A percentile compares a stretch with the other conserved stretches of the same genome.
Conservation (phyloP, 2,113 vertebrate genomes). For the Centropristis striata region DNA sequence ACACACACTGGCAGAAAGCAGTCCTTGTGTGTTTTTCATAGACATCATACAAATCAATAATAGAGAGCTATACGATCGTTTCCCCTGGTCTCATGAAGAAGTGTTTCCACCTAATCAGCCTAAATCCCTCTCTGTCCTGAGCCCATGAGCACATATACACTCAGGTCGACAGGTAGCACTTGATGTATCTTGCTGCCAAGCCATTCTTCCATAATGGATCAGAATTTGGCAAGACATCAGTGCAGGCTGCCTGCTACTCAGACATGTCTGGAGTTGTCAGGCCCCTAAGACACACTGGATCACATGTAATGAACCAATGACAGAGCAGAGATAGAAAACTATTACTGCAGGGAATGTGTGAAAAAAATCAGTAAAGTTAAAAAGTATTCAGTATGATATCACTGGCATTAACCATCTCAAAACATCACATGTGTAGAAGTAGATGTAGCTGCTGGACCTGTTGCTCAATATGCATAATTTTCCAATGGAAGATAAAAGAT, state of each 20-base stretch:
- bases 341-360: constrained; percentile 31
- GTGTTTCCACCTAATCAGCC: not conserved
- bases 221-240: constrained; percentile 60
- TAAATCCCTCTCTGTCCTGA: not conserved
- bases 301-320: constrained; percentile 17
- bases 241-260: constrained; percentile 12
- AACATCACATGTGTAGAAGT: not conserved
- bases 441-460: no score
- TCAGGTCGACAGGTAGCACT: constrained; percentile 22
- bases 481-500: no score
- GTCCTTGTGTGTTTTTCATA: constrained; percentile 11
- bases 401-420: not conserved
- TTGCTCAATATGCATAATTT: no score
- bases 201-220: constrained; percentile 46
- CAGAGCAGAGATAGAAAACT: constrained; percentile 16
- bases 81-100: not conserved
- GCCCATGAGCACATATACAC: not conserved
- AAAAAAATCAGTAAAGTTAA: not conserved
- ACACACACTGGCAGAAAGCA: constrained; percentile 5
- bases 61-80: not conserved
- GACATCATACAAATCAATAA: not conserved
- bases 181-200: constrained; percentile 43
- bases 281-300: constrained; percentile 3
- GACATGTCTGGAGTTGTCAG: constrained; percentile 54
- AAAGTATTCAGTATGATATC: not conserved